A percentile compares a stretch with the other conserved stretches of the same genome.
Conservation (phyloP, 2,888 invertebrate genomes). For the Xanthia togata region DNA sequence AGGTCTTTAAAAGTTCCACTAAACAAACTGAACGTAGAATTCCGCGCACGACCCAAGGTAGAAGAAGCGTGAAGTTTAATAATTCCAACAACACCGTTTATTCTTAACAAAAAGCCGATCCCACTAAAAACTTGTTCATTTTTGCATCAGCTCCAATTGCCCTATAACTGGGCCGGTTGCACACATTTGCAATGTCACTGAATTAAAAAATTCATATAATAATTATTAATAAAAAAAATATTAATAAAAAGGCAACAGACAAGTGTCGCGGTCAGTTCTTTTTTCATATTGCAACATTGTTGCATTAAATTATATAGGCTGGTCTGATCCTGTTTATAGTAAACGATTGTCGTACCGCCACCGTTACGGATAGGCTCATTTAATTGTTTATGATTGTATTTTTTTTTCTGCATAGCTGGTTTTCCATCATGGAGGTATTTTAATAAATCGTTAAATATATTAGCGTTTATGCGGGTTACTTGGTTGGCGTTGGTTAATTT, state of each 20-base stretch:
- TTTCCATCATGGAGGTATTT: constrained; percentile 62
- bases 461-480: constrained; percentile 53
- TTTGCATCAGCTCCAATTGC: constrained; percentile 48
- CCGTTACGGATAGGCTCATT: constrained; percentile 55
- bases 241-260: constrained; percentile 37
- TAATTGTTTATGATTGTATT: constrained; percentile 54
- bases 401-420: constrained; percentile 41
- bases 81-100: constrained; percentile 44
- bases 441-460: constrained; percentile 62
- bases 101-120: constrained; percentile 26
- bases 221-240: constrained; percentile 66
- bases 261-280: constrained; percentile 67
- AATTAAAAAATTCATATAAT: constrained; percentile 68
- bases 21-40: constrained; percentile 7
- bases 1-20: not conserved
- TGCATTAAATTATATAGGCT: constrained; percentile 61
- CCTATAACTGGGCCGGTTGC: constrained; percentile 49
- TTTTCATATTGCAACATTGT: constrained; percentile 67
- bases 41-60: constrained; percentile 7
- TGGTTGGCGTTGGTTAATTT: constrained; percentile 48
- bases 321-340: constrained; percentile 47
- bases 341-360: constrained; percentile 54
- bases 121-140: constrained; percentile 37
- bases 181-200: constrained; percentile 46
- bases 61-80: constrained; percentile 40